Percentiles rank a stretch among this genome's conserved stretches.
Conservation (phyloP, 2,797 vertebrate genomes). For the Anas bernieri region DNA sequence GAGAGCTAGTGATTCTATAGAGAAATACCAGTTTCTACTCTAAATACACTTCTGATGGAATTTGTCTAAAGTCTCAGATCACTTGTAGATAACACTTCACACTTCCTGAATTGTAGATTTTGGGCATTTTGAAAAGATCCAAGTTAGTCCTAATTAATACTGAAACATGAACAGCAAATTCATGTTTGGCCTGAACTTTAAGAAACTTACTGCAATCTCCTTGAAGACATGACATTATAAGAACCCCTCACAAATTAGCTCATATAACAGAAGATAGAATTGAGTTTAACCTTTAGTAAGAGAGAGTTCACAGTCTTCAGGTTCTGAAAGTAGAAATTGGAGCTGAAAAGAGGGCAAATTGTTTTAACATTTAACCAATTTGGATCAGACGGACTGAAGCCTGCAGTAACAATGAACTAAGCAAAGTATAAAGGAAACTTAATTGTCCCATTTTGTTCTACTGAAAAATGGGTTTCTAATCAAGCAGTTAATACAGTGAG, state of each 20-base stretch:
- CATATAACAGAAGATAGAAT: conserved; percentile 49
- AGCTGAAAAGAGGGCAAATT: conserved; percentile 47
- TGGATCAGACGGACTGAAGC: background rate
- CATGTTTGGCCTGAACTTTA: conserved; percentile 62
- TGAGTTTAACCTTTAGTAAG: conserved; percentile 47
- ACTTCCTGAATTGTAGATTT: background rate
- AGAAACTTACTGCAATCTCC: conserved; percentile 42
- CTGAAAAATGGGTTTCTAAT: conserved; percentile 30
- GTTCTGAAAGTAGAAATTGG: background rate
- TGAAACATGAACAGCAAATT: conserved; percentile 31
- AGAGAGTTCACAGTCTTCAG: conserved; percentile 1
- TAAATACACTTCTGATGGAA: conserved; percentile 22
- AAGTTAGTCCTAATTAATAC: conserved; percentile 56
- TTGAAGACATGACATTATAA: conserved; percentile 67
- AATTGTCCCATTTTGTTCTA: background rate
- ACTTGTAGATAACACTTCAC: background rate
- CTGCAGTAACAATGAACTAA: background rate
- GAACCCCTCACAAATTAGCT: conserved; percentile 63
- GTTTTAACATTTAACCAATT: conserved; percentile 48
- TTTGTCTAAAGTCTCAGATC: conserved; percentile 44
- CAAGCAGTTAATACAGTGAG: conserved; percentile 20
- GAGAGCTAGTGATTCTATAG: background rate
- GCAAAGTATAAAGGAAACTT: conserved; percentile 15
- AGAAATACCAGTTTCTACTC: background rate
- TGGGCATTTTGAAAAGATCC: conserved; percentile 6